phyloP scores from a whole-genome alignment of 2,888 invertebrate species.

The Lutraria lutraria region DNA sequence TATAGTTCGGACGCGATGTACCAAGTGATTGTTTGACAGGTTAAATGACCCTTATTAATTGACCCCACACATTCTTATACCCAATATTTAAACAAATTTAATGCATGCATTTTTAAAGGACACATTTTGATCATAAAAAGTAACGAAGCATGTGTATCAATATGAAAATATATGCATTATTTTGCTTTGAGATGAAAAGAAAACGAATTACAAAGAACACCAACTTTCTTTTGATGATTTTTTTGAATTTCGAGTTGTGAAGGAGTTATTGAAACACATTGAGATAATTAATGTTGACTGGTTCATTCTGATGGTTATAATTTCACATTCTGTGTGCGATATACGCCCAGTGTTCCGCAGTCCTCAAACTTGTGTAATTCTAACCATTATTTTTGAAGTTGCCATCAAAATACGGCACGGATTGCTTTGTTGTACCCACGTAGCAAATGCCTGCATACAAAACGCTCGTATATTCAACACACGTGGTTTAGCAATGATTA shows the following conservation, averaged over 20 bases:
- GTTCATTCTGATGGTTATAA: not conserved
- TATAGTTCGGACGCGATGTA: conserved; percentile 33
- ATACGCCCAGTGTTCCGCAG: not conserved
- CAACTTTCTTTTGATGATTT: not conserved
- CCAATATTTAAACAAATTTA: conserved; percentile 3
- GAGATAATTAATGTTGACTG: not conserved
- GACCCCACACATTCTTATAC: conserved; percentile 34
- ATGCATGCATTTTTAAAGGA: conserved; percentile 1
- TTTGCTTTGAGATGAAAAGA: conserved; percentile 3
- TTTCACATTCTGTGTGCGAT: not conserved
- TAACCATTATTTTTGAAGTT: not conserved
- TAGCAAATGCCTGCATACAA: not conserved
- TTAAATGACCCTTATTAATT: conserved; percentile 45
- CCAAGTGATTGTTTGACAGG: conserved; percentile 38
- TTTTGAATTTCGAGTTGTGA: not conserved
- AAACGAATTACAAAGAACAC: not conserved
- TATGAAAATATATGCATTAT: not conserved
- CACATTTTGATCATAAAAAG: not conserved
- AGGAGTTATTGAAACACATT: not conserved
- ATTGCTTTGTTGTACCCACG: not conserved
- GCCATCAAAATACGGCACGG: not conserved
- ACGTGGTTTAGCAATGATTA: not conserved
- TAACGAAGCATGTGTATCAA: not conserved
- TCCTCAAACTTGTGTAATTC: not conserved
- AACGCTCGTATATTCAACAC: no score